phyloP scores from a whole-genome alignment of 1,140 invertebrate species.

The Drosophila melanica region DNA sequence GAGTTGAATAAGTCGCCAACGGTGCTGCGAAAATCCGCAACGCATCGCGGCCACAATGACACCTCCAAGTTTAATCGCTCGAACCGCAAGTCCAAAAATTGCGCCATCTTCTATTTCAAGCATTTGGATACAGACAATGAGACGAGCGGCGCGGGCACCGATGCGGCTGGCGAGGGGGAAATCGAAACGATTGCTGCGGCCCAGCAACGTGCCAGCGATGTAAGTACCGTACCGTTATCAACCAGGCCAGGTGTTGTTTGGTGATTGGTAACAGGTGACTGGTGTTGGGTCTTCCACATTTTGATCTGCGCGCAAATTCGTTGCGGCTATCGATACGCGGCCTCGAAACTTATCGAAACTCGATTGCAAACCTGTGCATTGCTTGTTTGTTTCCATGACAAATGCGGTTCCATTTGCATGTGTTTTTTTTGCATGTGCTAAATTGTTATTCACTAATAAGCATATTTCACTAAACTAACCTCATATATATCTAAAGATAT shows the following conservation, averaged over 20 bases:
- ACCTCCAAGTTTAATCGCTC: conserved; percentile 87
- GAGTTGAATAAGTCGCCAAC: conserved; percentile 68
- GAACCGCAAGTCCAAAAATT: conserved; percentile 91
- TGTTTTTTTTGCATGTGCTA: conserved; percentile 29
- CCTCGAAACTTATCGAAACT: conserved; percentile 18
- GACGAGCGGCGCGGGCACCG: conserved; percentile 70
- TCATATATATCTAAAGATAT: background rate
- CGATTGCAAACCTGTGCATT: background rate
- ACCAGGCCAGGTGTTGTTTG: conserved; percentile 5
- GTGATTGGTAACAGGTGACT: conserved; percentile 8
- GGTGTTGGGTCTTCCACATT: conserved; percentile 4
- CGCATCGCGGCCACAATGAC: conserved; percentile 84
- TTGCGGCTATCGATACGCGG: conserved; percentile 18
- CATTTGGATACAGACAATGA: conserved; percentile 93
- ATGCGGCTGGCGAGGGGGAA: conserved; percentile 56
- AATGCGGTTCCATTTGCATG: conserved; percentile 25
- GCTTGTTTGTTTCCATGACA: background rate
- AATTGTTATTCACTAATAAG: background rate
- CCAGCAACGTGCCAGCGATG: conserved; percentile 48
- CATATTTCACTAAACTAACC: background rate
- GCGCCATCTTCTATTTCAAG: conserved; percentile 92
- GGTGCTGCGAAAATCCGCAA: conserved; percentile 71
- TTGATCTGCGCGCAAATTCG: conserved; percentile 12
- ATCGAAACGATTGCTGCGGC: background rate
- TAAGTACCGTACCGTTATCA: conserved; percentile 72